Percentiles rank a stretch among this genome's conserved stretches.
Conservation (phyloP, 2,797 vertebrate species). For the Rallus crepitans region DNA sequence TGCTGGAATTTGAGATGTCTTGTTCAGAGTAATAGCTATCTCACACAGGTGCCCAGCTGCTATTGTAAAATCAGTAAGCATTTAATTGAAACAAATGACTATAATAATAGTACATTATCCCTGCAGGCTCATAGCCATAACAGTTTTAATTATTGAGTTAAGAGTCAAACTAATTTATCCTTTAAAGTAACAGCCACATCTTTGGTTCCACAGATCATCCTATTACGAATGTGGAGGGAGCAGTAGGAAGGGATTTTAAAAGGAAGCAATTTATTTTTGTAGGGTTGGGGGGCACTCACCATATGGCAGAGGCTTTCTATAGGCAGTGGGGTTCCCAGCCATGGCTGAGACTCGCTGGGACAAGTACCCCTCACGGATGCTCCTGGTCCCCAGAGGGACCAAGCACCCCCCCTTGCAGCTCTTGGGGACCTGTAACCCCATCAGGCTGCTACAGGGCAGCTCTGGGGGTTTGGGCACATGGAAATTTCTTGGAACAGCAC, state of each 20-base stretch:
- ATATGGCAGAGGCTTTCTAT: constrained; percentile 34
- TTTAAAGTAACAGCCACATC: constrained; percentile 88
- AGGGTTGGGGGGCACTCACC: not conserved
- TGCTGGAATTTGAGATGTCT: constrained; percentile 91
- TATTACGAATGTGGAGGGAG: constrained; percentile 63
- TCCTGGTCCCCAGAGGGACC: not conserved
- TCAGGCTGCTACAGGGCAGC: not conserved
- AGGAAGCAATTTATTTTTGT: constrained; percentile 65
- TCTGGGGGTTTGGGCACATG: not conserved
- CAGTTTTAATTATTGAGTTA: constrained; percentile 99
- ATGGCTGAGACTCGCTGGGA: not conserved
- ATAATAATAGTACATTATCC: constrained; percentile 99
- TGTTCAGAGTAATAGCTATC: constrained; percentile 96
- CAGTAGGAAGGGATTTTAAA: constrained; percentile 64
- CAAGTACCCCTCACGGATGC: not conserved
- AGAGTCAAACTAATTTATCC: constrained; percentile 93
- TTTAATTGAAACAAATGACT: constrained; percentile 99
- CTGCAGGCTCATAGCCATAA: constrained; percentile 94
- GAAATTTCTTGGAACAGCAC: not conserved
- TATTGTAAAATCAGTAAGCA: constrained; percentile 99
- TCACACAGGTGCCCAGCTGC: constrained; percentile 97
- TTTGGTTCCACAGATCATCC: constrained; percentile 76
- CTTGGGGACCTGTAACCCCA: not conserved
- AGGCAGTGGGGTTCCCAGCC: not conserved
- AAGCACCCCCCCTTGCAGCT: not conserved